A percentile compares a stretch with the other conserved stretches of the same genome.
phyloP scores from a whole-genome alignment of 1,140 invertebrate species.

The Scaptomyza pallida region DNA sequence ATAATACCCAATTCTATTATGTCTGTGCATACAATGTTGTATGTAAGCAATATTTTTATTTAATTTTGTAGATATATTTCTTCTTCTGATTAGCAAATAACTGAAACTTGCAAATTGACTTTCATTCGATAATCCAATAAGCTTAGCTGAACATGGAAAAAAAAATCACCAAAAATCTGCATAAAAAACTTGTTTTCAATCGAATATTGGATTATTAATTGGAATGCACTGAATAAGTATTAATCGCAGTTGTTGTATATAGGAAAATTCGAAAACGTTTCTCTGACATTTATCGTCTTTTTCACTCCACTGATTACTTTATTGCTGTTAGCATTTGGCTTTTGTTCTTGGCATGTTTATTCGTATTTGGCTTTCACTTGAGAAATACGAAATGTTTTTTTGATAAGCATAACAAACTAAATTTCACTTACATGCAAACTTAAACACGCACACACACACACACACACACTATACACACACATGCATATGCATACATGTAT shows the following conservation, averaged over 20 bases:
- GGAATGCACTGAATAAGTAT: too few species aligned
- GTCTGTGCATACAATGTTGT: slow-evolving; percentile 2
- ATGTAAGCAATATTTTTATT: neutral
- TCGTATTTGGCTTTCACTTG: neutral
- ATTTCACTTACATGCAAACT: neutral
- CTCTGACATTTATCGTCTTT: neutral
- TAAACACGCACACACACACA: neutral
- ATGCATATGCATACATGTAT: too few species aligned
- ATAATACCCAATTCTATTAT: slow-evolving; percentile 16
- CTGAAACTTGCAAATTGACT: neutral
- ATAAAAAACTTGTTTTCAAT: slow-evolving; percentile 1
- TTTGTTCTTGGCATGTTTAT: neutral
- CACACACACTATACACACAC: neutral
- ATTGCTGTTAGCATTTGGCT: neutral
- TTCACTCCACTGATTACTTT: neutral
- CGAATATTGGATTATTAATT: neutral
- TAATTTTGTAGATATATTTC: neutral
- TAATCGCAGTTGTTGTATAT: neutral
- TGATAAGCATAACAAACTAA: neutral
- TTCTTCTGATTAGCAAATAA: neutral
- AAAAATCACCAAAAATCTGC: neutral
- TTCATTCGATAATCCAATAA: neutral
- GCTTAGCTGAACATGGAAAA: neutral
- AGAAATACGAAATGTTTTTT: neutral
- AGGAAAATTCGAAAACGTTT: neutral